Percentiles rank a stretch among this genome's conserved stretches.
phyloP scores from a whole-genome alignment of 23 tunicate genomes.

The Halocynthia aurantium region DNA sequence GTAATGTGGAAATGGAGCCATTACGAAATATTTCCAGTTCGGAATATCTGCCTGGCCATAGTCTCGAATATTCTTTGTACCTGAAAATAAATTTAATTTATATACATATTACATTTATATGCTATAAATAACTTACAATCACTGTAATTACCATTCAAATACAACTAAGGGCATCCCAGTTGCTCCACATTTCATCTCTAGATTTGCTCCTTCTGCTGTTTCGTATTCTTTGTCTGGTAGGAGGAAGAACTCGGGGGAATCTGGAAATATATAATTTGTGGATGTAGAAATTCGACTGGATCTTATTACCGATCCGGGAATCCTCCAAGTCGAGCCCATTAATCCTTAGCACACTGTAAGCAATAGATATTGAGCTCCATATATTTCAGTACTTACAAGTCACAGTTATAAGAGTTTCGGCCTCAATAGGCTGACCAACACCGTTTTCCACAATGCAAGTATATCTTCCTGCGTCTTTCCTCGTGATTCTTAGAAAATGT shows the following conservation, averaged over 20 bases:
- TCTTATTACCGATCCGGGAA: too few species aligned
- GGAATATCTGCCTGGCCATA: neutral
- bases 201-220: neutral
- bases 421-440: slow-evolving; percentile 19
- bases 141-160: slow-evolving; percentile 2
- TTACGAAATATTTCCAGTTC: neutral
- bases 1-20: neutral
- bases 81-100: neutral
- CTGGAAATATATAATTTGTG: too few species aligned
- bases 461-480: slow-evolving; percentile 42
- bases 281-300: too few species aligned
- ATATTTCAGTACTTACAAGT: slow-evolving; percentile 21
- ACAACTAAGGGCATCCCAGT: slow-evolving; percentile 2
- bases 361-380: too few species aligned
- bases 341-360: too few species aligned
- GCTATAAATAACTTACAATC: too few species aligned
- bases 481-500: slow-evolving; percentile 8
- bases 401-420: slow-evolving; percentile 16
- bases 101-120: too few species aligned
- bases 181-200: neutral
- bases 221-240: too few species aligned
- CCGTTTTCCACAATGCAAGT: slow-evolving; percentile 32
- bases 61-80: slow-evolving; percentile 10
- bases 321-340: too few species aligned
- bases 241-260: too few species aligned